Evolutionary conservation across 1,140 invertebrate species (phyloP).

Genomic region (Lysiphlebus fabarum): DNA sequence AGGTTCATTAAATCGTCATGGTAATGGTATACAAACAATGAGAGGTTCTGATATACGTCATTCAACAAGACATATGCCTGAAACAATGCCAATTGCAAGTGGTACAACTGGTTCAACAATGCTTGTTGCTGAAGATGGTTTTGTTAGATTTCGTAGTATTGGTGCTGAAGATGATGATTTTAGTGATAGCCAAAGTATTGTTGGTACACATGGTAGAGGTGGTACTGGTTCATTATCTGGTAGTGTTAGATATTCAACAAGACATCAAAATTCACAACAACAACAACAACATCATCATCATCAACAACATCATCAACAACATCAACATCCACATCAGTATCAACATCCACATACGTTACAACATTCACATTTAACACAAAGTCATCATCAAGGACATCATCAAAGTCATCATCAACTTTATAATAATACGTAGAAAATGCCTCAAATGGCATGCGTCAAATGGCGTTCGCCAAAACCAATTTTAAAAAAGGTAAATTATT

Average conservation of each 20-base stretch:
- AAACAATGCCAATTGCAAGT: constrained; percentile 32
- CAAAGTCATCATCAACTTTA: constrained; percentile 43
- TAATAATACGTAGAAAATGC: constrained; percentile 40
- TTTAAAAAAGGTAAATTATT: constrained; percentile 26
- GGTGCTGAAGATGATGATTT: constrained; percentile 55
- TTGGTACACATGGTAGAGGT: constrained; percentile 46
- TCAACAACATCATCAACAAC: constrained; percentile 34
- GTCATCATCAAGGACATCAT: constrained; percentile 37
- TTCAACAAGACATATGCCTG: constrained; percentile 34
- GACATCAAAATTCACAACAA: constrained; percentile 35
- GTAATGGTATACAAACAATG: constrained; percentile 44
- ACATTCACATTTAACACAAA: constrained; percentile 35
- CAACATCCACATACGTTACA: constrained; percentile 37
- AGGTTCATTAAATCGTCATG: constrained; percentile 53
- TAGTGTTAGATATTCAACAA: constrained; percentile 48
- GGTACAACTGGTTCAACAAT: constrained; percentile 57
- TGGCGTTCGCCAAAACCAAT: constrained; percentile 29
- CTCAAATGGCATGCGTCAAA: constrained; percentile 28
- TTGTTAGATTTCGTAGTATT: constrained; percentile 73
- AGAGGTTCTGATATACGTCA: constrained; percentile 35
- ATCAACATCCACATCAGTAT: constrained; percentile 35
- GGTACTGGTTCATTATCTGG: constrained; percentile 47
- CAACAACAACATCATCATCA: constrained; percentile 32
- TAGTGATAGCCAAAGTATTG: constrained; percentile 47
- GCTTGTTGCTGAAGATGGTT: constrained; percentile 81